phyloP scores from a whole-genome alignment of 1,140 invertebrate genomes.

The Theocolax elegans region DNA sequence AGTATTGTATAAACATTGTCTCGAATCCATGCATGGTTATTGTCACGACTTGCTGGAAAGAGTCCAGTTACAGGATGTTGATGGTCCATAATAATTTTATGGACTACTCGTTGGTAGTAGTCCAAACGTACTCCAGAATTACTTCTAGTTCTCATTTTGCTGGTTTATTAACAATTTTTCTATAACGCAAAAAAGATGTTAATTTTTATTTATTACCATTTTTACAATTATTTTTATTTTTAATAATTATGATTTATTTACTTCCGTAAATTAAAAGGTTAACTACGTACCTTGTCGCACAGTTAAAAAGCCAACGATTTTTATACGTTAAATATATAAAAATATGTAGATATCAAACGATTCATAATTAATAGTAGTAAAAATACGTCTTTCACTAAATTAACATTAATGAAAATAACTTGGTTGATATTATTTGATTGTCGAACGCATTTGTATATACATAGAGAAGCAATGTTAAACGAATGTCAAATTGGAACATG shows the following conservation, averaged over 20 bases:
- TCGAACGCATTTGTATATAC: neutral
- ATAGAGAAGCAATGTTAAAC: conserved; percentile 37
- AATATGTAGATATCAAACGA: neutral
- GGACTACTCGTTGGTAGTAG: conserved; percentile 92
- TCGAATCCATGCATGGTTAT: conserved; percentile 96
- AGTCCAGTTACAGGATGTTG: conserved; percentile 96
- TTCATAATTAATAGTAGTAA: conserved; percentile 16
- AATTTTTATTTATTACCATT: neutral
- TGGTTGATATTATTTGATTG: neutral
- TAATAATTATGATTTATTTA: neutral
- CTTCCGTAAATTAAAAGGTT: conserved; percentile 12
- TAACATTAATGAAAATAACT: neutral
- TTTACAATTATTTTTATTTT: neutral
- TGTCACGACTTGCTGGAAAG: conserved; percentile 85
- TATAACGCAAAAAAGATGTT: neutral
- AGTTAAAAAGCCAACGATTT: neutral
- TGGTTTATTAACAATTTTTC: conserved; percentile 10
- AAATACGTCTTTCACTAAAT: neutral
- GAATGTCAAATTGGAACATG: conserved; percentile 37
- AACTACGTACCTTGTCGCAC: neutral
- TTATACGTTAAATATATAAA: neutral
- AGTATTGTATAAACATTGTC: conserved; percentile 98
- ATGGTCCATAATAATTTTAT: conserved; percentile 90
- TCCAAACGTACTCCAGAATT: conserved; percentile 95
- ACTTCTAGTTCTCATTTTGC: conserved; percentile 89